phyloP scores from a whole-genome alignment of 2,888 invertebrate genomes.

The Entomobrya multifasciata region DNA sequence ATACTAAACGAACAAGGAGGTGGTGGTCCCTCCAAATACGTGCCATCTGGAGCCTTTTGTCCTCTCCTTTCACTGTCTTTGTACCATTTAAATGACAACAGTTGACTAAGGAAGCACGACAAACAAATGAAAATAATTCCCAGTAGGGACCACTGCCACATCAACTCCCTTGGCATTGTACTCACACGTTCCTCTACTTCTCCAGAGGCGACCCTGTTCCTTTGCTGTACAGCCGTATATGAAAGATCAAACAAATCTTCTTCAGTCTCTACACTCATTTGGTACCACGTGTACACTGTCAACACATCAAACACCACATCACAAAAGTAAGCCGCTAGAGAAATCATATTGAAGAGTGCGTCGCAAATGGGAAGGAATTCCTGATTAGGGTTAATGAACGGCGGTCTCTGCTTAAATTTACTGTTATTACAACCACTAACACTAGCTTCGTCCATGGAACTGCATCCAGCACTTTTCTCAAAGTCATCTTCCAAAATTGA shows the following conservation, averaged over 20 bases:
- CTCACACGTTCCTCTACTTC: slow-evolving; percentile 47
- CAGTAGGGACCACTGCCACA: slow-evolving; percentile 76
- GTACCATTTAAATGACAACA: slow-evolving; percentile 81
- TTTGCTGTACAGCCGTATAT: slow-evolving; percentile 20
- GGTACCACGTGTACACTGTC: slow-evolving; percentile 91
- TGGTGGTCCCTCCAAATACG: slow-evolving; percentile 83
- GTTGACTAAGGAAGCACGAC: slow-evolving; percentile 80
- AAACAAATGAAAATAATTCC: slow-evolving; percentile 74
- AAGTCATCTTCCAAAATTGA: slow-evolving; percentile 69
- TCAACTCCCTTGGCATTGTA: slow-evolving; percentile 53
- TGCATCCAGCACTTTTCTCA: slow-evolving; percentile 20
- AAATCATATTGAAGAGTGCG: slow-evolving; percentile 94
- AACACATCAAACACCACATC: slow-evolving; percentile 94
- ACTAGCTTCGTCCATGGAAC: slow-evolving; percentile 13
- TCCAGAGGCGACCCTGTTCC: slow-evolving; percentile 1
- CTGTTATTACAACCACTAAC: slow-evolving; percentile 16
- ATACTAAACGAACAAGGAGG: slow-evolving; percentile 86
- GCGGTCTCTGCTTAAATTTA: slow-evolving; percentile 62
- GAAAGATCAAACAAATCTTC: slow-evolving; percentile 39
- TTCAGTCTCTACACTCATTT: slow-evolving; percentile 82
- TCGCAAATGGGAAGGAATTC: slow-evolving; percentile 95
- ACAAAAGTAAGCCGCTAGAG: slow-evolving; percentile 93
- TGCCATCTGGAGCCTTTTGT: slow-evolving; percentile 76
- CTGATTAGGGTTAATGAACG: slow-evolving; percentile 77
- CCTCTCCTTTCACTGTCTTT: slow-evolving; percentile 77